These are phyloP conservation scores for Tenthredo scrophulariae DNA, from an alignment of 2,888 invertebrate species.

Conservation along the genomic window DNA sequence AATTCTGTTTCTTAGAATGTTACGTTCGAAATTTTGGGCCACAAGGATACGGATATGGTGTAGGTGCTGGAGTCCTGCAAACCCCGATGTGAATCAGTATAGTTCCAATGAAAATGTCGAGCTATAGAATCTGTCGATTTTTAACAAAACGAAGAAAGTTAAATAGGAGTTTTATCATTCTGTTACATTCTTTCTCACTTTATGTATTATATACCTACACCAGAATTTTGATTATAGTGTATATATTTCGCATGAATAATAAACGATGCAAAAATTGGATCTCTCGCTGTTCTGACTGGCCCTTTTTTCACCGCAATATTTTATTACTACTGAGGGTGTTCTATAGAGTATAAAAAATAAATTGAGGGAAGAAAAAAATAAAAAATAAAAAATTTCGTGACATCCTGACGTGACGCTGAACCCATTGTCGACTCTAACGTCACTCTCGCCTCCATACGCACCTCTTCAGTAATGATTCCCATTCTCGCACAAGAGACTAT, in stretches of 20 bases:
- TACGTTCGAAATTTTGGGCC: constrained; percentile 79
- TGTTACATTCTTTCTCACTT: not conserved
- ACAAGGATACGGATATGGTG: constrained; percentile 78
- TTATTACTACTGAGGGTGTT: not conserved
- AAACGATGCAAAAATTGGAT: not conserved
- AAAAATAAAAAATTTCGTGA: not conserved
- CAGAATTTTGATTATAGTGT: not conserved
- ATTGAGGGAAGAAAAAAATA: not conserved
- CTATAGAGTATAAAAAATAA: not conserved
- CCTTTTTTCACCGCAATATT: not conserved
- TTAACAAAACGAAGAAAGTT: not conserved
- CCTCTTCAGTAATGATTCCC: constrained; percentile 42
- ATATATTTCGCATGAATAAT: not conserved
- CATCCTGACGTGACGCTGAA: not conserved
- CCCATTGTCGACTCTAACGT: constrained; percentile 27
- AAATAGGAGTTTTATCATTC: constrained; percentile 5
- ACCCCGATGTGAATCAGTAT: constrained; percentile 67
- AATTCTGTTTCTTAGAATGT: constrained; percentile 73
- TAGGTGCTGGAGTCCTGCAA: constrained; percentile 71
- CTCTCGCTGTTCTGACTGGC: not conserved
- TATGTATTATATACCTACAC: not conserved
- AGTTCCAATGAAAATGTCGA: constrained; percentile 16
- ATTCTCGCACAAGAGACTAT: constrained; percentile 39
- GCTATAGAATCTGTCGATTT: not conserved
- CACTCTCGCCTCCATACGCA: constrained; percentile 10